Evolutionary conservation across 2,888 invertebrate species (phyloP).

Genomic region (Sipha maydis): DNA sequence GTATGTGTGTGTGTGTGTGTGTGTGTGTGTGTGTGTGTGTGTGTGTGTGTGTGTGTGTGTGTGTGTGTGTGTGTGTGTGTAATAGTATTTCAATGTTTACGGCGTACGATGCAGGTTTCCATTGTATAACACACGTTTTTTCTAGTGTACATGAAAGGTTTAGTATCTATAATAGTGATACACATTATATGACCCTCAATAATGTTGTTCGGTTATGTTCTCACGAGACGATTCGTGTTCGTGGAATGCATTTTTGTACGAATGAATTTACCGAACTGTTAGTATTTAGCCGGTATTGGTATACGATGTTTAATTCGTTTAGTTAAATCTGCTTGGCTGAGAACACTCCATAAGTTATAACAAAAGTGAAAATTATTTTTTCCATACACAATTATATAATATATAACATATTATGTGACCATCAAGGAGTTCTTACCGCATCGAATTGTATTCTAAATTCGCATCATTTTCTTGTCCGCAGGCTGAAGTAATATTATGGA

Average conservation of each 20-base stretch:
- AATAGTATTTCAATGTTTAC: no score
- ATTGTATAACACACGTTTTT: conserved; percentile 21
- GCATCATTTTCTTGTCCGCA: background rate
- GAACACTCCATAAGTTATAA: no score
- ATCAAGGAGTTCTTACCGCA: no score
- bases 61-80: background rate
- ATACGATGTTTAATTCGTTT: no score
- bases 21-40: background rate
- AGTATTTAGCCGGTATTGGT: no score
- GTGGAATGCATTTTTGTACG: no score
- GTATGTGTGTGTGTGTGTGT: background rate
- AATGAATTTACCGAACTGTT: no score
- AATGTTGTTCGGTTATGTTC: background rate
- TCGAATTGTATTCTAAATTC: background rate
- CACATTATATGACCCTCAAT: background rate
- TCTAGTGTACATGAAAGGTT: background rate
- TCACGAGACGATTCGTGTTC: background rate
- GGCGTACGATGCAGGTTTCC: background rate
- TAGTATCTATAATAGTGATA: background rate
- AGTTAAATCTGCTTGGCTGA: no score
- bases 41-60: background rate
- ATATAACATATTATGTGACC: no score
- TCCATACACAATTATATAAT: no score
- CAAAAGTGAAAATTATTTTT: no score
- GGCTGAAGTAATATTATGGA: conserved; percentile 71